phyloP scores from a whole-genome alignment of 2,888 invertebrate genomes.

The Ferdinandea cuprea region DNA sequence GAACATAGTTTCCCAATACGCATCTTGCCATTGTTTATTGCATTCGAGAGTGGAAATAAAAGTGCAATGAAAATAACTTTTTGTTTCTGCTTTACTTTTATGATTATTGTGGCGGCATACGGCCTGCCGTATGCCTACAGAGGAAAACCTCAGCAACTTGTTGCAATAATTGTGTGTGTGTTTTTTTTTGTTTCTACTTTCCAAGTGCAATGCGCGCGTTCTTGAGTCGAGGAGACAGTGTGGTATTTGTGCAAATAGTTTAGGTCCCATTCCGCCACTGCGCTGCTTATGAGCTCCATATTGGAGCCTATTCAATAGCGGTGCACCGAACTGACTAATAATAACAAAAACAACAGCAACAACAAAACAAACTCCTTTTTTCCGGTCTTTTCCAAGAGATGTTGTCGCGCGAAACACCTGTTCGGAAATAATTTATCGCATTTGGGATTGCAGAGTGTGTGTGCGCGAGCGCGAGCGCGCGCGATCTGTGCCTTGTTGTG shows the following conservation, averaged over 20 bases:
- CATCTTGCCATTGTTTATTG: conserved; percentile 17
- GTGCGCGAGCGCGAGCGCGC: conserved; percentile 15
- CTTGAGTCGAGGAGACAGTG: conserved; percentile 45
- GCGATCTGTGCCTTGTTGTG: conserved; percentile 36
- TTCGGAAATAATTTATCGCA: conserved; percentile 73
- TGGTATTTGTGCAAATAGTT: conserved; percentile 36
- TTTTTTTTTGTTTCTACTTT: conserved; percentile 1
- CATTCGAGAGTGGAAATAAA: neutral
- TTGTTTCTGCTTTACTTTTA: conserved; percentile 15
- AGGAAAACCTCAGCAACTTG: conserved; percentile 63
- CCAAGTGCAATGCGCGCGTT: conserved; percentile 45
- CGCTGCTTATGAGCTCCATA: neutral
- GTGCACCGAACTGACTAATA: neutral
- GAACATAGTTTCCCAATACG: conserved; percentile 15
- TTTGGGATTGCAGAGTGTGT: conserved; percentile 50
- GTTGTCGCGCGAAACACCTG: conserved; percentile 74
- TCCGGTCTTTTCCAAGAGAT: conserved; percentile 65
- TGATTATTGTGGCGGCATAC: conserved; percentile 62
- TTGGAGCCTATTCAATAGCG: conserved; percentile 44
- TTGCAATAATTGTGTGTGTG: conserved; percentile 31
- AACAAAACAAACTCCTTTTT: conserved; percentile 55
- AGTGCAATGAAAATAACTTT: conserved; percentile 22
- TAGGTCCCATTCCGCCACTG: conserved; percentile 13
- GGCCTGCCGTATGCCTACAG: conserved; percentile 55
- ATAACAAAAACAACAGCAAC: conserved; percentile 18